These are phyloP conservation scores for Conus ventricosus DNA, from an alignment of 1,140 invertebrate genomes.

Conservation along the genomic window DNA sequence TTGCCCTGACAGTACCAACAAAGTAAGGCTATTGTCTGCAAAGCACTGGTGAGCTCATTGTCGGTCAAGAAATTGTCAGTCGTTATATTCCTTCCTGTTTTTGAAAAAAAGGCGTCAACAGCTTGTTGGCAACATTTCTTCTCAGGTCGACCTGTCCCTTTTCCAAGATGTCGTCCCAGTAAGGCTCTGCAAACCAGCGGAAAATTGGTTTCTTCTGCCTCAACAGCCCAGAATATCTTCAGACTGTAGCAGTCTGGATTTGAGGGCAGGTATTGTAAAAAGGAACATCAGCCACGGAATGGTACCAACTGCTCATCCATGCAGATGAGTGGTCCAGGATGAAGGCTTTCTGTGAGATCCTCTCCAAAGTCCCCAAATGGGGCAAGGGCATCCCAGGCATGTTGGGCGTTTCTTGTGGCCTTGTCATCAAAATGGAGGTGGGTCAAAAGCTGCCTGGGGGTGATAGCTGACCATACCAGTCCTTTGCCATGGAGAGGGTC, in stretches of 20 bases:
- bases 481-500: background rate
- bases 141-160: background rate
- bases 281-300: constrained; percentile 58
- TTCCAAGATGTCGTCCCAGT: background rate
- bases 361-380: background rate
- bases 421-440: too few relatives aligned
- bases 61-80: background rate
- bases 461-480: background rate
- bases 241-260: constrained; percentile 61
- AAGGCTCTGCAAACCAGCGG: background rate
- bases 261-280: constrained; percentile 72
- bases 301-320: constrained; percentile 65
- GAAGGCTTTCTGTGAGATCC: constrained; percentile 13
- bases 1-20: too few relatives aligned
- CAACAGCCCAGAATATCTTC: constrained; percentile 75
- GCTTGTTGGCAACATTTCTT: background rate
- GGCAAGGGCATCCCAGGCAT: background rate
- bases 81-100: constrained; percentile 14
- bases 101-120: background rate
- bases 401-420: background rate
- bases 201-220: constrained; percentile 37
- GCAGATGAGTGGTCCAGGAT: constrained; percentile 42
- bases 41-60: too few relatives aligned
- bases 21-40: too few relatives aligned
- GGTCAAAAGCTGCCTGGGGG: background rate